Evolutionary conservation across 2,797 vertebrate genomes (phyloP), one percentile per base, ranked within the genome.

Genomic region (Salarias fasciatus): DNA sequence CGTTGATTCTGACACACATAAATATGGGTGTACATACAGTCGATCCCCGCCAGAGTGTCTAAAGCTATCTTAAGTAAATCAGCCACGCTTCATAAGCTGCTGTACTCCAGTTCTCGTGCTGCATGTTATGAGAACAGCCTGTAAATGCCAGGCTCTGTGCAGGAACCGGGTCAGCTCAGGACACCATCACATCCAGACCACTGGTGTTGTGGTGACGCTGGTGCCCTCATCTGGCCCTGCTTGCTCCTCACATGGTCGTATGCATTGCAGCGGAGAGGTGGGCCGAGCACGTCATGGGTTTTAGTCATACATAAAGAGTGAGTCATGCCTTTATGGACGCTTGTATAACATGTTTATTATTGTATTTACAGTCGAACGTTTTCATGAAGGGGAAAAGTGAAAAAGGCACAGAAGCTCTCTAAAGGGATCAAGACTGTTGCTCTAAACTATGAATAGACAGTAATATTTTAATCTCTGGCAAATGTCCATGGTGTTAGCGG

Each of bases 121-220:
- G 6, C 29, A 42, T 6, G 48, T 14, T 15, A 12, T 29, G 54
- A 64, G 43, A 46, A 14, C 48, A 37, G 7, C 11, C 10, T 57
- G n/a, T 41, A 3, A 6, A 15, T 38, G 18, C 46, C 31, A 2
- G 24, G 2, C 38, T 37, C 42, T 11, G 15, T 58, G 36, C 47
- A 28, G 41, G 47, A 42, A 31, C 2, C 50, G 28, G 73, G 79
- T 83, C 73, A 60, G 35, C 63, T 72, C 66, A 74, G 77, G 77
- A 76, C 75, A 72, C 15, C 5, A 13, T 10, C 10, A 15, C 1
- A 38, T 40, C 7, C 58, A 47, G 3, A 51, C 6, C 61, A 42
- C 13, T 5, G 4, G 58, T 10, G 47, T 53, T 50, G 30, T 61
- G 68, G 51, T 53, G 62, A 58, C 38, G 69, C 46, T 79, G 56